A percentile compares a stretch with the other conserved stretches of the same genome.
phyloP scores from a whole-genome alignment of 2,113 vertebrate genomes.

The Corvus cornix region DNA sequence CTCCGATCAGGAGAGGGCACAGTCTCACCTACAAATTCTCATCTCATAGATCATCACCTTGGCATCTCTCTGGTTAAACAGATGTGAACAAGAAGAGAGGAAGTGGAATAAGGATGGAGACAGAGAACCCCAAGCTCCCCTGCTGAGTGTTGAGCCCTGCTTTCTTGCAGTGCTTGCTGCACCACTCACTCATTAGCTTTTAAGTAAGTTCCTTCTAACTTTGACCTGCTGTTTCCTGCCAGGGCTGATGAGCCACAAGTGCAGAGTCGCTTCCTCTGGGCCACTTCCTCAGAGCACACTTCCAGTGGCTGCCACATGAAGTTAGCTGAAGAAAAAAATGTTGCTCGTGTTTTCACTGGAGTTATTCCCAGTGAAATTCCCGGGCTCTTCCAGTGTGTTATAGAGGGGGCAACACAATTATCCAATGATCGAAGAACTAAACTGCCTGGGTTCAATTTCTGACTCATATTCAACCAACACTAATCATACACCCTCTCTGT shows the following conservation, averaged over 20 bases:
- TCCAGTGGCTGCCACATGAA: not conserved
- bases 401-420: not conserved
- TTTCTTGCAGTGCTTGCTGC: not conserved
- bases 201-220: not conserved
- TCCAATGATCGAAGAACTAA: not conserved
- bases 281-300: not conserved
- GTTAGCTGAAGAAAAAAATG: not conserved
- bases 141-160: not conserved
- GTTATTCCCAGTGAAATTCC: not conserved
- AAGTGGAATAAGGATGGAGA: not conserved
- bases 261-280: not conserved
- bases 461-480: not conserved
- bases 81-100: not conserved
- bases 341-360: constrained; percentile 11
- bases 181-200: not conserved
- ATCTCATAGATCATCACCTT: not conserved
- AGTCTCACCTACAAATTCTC: not conserved
- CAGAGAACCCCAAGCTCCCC: not conserved
- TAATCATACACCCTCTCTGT: not conserved
- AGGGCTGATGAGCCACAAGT: not conserved
- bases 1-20: not conserved
- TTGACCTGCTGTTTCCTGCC: not conserved
- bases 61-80: not conserved
- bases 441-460: not conserved
- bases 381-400: not conserved